Evolutionary conservation across 2,888 invertebrate species (phyloP).

Genomic region (Troides helena): DNA sequence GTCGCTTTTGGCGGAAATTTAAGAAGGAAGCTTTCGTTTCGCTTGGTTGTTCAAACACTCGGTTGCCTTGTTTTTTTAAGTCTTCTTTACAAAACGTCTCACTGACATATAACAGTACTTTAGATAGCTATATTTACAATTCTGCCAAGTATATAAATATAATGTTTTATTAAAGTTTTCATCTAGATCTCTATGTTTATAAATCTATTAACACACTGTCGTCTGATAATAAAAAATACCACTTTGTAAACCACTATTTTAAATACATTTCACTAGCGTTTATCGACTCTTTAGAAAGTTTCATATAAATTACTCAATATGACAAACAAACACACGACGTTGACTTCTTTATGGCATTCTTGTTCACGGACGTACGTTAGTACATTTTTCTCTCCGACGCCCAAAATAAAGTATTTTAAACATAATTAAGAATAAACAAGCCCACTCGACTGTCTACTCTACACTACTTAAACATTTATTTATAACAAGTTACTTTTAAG

Average conservation of each 20-base stretch:
- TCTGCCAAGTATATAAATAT: no score
- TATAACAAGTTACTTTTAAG: slow-evolving; percentile 28
- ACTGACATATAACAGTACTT: not conserved
- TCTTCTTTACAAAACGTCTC: not conserved
- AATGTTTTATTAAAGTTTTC: no score
- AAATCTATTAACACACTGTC: not conserved
- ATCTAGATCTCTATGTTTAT: not conserved
- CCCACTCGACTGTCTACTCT: slow-evolving; percentile 12
- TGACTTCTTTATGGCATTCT: slow-evolving; percentile 27
- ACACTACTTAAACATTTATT: slow-evolving; percentile 29
- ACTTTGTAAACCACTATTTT: no score
- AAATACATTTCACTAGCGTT: not conserved
- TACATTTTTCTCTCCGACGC: slow-evolving; percentile 16
- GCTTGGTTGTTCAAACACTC: not conserved
- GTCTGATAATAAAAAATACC: not conserved
- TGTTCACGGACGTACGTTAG: not conserved
- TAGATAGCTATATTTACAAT: not conserved
- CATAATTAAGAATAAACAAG: slow-evolving; percentile 29
- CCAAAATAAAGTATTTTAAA: slow-evolving; percentile 20
- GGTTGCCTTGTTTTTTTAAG: not conserved
- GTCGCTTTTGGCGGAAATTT: slow-evolving; percentile 21
- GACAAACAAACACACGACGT: slow-evolving; percentile 17
- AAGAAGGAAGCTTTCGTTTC: slow-evolving; percentile 12
- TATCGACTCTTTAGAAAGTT: not conserved
- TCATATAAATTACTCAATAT: slow-evolving; percentile 19